These are phyloP conservation scores for Semicossyphus pulcher DNA, from an alignment of 2,113 vertebrate species.

Conservation along the genomic window DNA sequence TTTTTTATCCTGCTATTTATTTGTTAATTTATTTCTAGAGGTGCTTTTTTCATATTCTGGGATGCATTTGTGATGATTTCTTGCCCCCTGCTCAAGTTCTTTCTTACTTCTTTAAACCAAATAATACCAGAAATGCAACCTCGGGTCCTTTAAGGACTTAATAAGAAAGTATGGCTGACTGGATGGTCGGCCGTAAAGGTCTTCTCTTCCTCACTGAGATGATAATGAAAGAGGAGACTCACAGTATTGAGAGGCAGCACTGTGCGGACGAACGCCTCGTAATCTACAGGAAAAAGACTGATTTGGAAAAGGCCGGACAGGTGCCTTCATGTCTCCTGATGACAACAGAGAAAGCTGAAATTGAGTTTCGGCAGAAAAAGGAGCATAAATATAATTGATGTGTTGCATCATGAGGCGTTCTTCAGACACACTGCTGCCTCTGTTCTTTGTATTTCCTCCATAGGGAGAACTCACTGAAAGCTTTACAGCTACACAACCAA, in stretches of 20 bases:
- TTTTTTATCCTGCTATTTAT: slow-evolving; percentile 74
- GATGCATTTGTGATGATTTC: slow-evolving; percentile 53
- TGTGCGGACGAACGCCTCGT: slow-evolving; percentile 37
- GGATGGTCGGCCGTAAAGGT: slow-evolving; percentile 15
- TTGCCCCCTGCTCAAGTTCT: slow-evolving; percentile 60
- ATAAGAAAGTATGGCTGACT: slow-evolving; percentile 42
- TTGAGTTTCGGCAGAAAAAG: not conserved
- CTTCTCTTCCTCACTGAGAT: slow-evolving; percentile 48
- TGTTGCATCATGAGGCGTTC: slow-evolving; percentile 44
- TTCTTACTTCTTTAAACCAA: slow-evolving; percentile 78
- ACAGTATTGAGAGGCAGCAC: slow-evolving; percentile 39
- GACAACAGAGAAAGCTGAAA: slow-evolving; percentile 12
- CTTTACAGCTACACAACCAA: slow-evolving; percentile 93
- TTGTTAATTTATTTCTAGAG: slow-evolving; percentile 76
- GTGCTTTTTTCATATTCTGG: slow-evolving; percentile 66
- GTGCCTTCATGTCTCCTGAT: slow-evolving; percentile 28
- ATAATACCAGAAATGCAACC: slow-evolving; percentile 75
- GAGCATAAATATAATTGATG: slow-evolving; percentile 21
- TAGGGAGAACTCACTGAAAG: slow-evolving; percentile 77
- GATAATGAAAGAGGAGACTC: slow-evolving; percentile 21
- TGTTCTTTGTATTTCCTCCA: slow-evolving; percentile 63
- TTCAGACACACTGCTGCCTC: slow-evolving; percentile 70
- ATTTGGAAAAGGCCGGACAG: not conserved
- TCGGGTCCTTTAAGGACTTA: slow-evolving; percentile 44
- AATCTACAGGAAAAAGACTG: not conserved